Evolutionary conservation across 2,888 invertebrate genomes (phyloP).

Genomic region (Diploptera punctata): DNA sequence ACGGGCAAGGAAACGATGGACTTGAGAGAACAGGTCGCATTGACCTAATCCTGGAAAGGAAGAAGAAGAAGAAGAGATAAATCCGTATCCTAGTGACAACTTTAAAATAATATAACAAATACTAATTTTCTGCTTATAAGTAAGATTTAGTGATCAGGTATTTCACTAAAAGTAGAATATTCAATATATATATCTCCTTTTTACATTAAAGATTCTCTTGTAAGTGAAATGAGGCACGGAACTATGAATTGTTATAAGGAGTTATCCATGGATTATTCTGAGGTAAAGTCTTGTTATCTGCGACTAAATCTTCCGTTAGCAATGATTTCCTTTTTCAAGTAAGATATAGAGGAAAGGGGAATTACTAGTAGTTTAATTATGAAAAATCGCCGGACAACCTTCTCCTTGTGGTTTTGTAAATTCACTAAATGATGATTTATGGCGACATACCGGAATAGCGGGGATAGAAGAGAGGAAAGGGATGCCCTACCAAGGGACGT

Average conservation of each 20-base stretch:
- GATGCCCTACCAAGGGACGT: slow-evolving; percentile 6
- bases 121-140: no score
- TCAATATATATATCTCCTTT: no score
- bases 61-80: no score
- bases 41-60: no score
- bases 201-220: no score
- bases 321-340: neutral
- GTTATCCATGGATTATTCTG: slow-evolving; percentile 20
- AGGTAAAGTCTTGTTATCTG: slow-evolving; percentile 30
- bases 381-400: neutral
- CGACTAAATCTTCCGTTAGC: slow-evolving; percentile 19
- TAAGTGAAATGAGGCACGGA: neutral
- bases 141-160: no score
- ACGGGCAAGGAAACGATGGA: no score
- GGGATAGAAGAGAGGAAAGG: neutral
- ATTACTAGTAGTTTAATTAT: neutral
- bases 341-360: neutral
- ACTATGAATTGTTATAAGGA: slow-evolving; percentile 9
- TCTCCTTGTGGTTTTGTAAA: slow-evolving; percentile 19
- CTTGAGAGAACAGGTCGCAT: no score
- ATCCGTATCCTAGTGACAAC: no score
- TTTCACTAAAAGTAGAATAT: no score
- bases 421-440: slow-evolving; percentile 21
- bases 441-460: neutral
- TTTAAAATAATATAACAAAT: no score